Base-by-base conservation (phyloP, 2,888 invertebrate genomes). In the Chrysolina oricalcia region DNA sequence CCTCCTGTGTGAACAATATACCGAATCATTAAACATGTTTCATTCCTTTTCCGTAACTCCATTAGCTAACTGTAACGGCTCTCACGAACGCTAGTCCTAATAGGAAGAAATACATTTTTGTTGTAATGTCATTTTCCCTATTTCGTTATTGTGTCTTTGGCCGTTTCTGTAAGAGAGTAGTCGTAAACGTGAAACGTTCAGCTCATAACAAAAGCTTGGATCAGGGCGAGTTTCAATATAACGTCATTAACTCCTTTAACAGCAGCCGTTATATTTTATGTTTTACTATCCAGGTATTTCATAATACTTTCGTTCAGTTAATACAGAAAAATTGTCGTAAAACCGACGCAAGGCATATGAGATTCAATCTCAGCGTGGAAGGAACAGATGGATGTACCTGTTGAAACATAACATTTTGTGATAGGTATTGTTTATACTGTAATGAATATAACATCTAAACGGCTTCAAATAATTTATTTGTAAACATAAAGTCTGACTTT, bases 171-270 rank as follows among this genome's bases (percentile, higher is more conserved):
- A 35, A 59, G 59, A 35, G 17, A 59, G 59, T 59, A 59, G 27
- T 27, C 59, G 23, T 59, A 59, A 59, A 59, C 59, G 59, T 35
- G 59, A 27, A 59, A 59, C 59, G 59, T 35, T 59, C 59, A 59
- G 35, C 59, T 59, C 59, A 59, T 59, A 59, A 59, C 59, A 59
- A 59, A 59, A 59, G 27, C 59, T 23, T 6, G 59, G 59, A 59
- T 59, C 59, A 27, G 59, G n/a, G 27, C 15, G 59, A 59, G 27
- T 59, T 59, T 59, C 59, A 59, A 59, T 59, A 59, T 59, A 59
- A 59, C 59, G 59, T 59, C 59, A 59, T 59, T 59, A 68, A 73
- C 63, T 73, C 41, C 73, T 73, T 73, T 73, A 63, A 68, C 53
- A 21, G 56, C 59, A 10, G 17, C 27, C 59, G 59, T 59, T 59